These are phyloP conservation scores for Tortricodes alternella DNA, from an alignment of 2,888 invertebrate genomes.

Conservation along the genomic window DNA sequence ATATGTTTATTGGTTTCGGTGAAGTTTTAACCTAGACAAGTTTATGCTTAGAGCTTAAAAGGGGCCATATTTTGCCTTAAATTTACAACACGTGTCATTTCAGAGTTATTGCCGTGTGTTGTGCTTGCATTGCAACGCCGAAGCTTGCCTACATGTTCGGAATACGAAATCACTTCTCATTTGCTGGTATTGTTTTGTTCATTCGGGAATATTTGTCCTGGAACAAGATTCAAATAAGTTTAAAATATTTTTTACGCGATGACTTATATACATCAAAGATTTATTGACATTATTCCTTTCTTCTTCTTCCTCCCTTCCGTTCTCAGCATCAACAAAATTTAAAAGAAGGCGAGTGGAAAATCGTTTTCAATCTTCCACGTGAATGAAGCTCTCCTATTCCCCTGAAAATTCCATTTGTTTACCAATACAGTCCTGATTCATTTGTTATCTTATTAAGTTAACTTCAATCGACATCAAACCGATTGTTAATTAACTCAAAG, in stretches of 20 bases:
- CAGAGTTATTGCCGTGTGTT: slow-evolving; percentile 12
- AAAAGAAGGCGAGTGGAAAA: no score
- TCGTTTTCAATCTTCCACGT: no score
- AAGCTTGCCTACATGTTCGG: slow-evolving; percentile 1
- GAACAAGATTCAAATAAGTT: slow-evolving; percentile 7
- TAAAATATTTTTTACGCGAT: no score
- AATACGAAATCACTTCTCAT: slow-evolving; percentile 17
- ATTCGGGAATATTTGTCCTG: background rate
- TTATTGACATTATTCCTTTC: no score
- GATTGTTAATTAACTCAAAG: slow-evolving; percentile 13
- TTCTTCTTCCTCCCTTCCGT: no score
- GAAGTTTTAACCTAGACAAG: background rate
- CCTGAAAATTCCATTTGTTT: background rate
- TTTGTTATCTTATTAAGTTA: background rate
- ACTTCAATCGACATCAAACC: background rate
- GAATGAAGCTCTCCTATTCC: background rate
- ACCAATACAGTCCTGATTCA: background rate
- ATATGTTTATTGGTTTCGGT: slow-evolving; percentile 7
- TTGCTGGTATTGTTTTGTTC: slow-evolving; percentile 17
- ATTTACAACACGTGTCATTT: slow-evolving; percentile 22
- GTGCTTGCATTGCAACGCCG: slow-evolving; percentile 10
- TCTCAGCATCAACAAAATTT: no score
- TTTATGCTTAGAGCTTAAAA: background rate
- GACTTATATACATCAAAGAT: no score
- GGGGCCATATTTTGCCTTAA: slow-evolving; percentile 4